Percentiles rank a stretch among this genome's conserved stretches.
phyloP scores from a whole-genome alignment of 2,113 vertebrate genomes.

The Stegastes partitus region DNA sequence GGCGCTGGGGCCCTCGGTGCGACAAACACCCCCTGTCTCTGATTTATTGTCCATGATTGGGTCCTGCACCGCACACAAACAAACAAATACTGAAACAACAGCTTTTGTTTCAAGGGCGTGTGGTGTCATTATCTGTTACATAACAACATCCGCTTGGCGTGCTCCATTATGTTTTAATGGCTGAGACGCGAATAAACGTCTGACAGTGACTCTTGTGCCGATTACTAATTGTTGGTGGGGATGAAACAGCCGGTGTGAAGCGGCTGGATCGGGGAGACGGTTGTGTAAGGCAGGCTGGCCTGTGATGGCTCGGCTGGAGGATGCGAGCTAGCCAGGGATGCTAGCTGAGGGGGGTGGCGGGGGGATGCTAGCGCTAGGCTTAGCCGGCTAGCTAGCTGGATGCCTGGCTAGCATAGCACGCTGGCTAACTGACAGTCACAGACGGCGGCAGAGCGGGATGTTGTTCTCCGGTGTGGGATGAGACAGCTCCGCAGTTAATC shows the following conservation, averaged over 20 bases:
- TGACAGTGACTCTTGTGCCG: neutral
- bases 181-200: slow-evolving; percentile 20
- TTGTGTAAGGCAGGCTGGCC: slow-evolving; percentile 46
- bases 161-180: slow-evolving; percentile 36
- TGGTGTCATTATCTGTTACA: slow-evolving; percentile 83
- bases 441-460: slow-evolving; percentile 1
- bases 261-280: neutral
- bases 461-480: neutral
- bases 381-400: slow-evolving; percentile 54
- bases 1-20: slow-evolving; percentile 15
- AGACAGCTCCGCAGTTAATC: neutral
- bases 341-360: slow-evolving; percentile 45
- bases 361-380: slow-evolving; percentile 54
- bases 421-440: slow-evolving; percentile 15
- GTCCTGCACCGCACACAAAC: slow-evolving; percentile 46
- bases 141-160: slow-evolving; percentile 79
- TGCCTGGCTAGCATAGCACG: slow-evolving; percentile 10
- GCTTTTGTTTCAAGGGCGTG: slow-evolving; percentile 85
- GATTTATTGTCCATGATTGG: slow-evolving; percentile 28
- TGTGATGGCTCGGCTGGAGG: slow-evolving; percentile 60
- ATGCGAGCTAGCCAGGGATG: slow-evolving; percentile 70
- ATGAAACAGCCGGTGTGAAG: neutral
- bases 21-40: neutral
- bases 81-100: slow-evolving; percentile 73
- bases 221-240: neutral